A percentile compares a stretch with the other conserved stretches of the same genome.
Conservation (phyloP, 2,113 vertebrate species). For the Coptodon rendalli region DNA sequence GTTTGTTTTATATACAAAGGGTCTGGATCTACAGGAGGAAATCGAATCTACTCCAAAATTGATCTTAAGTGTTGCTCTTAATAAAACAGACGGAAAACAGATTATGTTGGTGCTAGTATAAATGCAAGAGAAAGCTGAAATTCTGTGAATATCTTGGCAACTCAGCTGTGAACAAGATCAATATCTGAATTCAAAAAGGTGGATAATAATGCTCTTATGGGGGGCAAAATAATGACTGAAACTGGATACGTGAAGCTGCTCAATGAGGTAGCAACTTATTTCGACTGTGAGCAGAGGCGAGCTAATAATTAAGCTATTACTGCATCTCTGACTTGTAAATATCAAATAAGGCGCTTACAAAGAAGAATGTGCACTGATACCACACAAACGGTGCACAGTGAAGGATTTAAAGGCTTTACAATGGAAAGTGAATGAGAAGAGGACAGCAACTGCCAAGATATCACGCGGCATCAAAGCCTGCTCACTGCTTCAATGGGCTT, state of each 20-base stretch:
- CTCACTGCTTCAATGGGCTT: constrained; percentile 22
- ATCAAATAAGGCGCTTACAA: background rate
- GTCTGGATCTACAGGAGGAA: background rate
- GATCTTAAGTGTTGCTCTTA: background rate
- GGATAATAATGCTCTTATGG: background rate
- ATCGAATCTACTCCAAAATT: background rate
- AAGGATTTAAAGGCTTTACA: background rate
- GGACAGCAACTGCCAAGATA: constrained; percentile 28
- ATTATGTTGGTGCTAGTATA: background rate
- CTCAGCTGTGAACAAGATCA: background rate
- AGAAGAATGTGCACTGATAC: background rate
- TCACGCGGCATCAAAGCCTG: constrained; percentile 19
- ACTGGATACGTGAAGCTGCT: background rate
- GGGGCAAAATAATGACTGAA: background rate
- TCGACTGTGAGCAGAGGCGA: background rate
- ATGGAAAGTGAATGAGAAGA: constrained; percentile 5
- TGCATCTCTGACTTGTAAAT: background rate
- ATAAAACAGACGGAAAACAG: background rate
- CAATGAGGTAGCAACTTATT: background rate
- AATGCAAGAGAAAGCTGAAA: background rate
- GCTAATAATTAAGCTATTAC: background rate
- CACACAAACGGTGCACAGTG: background rate
- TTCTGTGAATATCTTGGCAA: background rate
- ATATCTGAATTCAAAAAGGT: background rate
- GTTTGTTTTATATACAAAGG: background rate